phyloP scores from a whole-genome alignment of 2,113 vertebrate genomes.

The Hoplias malabaricus region DNA sequence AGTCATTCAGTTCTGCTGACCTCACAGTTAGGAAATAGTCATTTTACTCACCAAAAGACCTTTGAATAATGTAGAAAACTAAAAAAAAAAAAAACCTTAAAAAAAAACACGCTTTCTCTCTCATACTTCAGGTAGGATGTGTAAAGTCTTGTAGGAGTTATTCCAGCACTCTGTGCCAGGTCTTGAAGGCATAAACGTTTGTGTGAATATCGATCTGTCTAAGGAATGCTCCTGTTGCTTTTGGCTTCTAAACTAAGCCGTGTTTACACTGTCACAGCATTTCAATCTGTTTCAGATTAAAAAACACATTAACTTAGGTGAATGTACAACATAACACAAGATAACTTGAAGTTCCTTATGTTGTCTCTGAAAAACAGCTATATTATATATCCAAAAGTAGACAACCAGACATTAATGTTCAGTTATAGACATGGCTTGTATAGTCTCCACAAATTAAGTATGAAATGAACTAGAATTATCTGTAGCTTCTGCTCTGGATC shows the following conservation, averaged over 20 bases:
- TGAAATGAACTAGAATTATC: too few relatives aligned
- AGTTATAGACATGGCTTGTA: too few relatives aligned
- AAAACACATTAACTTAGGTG: not conserved
- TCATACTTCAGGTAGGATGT: not conserved
- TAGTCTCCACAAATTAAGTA: too few relatives aligned
- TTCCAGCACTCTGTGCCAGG: not conserved
- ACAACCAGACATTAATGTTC: too few relatives aligned
- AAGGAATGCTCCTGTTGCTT: not conserved
- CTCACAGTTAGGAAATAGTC: not conserved
- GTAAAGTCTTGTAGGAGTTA: not conserved
- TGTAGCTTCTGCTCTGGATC: too few relatives aligned
- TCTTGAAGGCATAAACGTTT: not conserved
- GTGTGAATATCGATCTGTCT: not conserved
- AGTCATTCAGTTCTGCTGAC: conserved; percentile 31
- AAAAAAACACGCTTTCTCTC: not conserved
- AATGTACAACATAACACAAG: not conserved
- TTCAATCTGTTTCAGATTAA: not conserved
- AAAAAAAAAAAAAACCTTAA: not conserved
- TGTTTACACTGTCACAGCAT: not conserved
- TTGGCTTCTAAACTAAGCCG: not conserved
- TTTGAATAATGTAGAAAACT: not conserved
- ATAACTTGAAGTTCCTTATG: not conserved
- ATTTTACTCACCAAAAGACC: not conserved
- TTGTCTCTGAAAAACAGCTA: too few relatives aligned
- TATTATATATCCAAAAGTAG: too few relatives aligned